A percentile compares a stretch with the other conserved stretches of the same genome.
phyloP scores from a whole-genome alignment of 2,113 vertebrate genomes.

The Tychaedon coryphoeus region DNA sequence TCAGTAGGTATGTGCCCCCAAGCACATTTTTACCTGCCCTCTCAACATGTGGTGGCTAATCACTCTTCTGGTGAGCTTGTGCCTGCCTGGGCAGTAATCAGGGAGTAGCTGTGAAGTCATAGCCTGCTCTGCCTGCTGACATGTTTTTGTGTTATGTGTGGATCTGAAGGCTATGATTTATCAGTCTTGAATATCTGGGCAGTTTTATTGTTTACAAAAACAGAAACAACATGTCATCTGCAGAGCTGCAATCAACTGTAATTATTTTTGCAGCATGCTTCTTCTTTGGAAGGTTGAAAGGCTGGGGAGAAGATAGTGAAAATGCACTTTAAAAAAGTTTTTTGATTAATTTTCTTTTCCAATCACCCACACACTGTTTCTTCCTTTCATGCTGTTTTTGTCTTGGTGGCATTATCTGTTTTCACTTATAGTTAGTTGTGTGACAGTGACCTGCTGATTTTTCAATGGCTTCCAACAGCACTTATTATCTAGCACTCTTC shows the following conservation, averaged over 20 bases:
- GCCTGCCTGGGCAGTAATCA: background rate
- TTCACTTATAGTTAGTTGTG: background rate
- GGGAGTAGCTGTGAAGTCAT: background rate
- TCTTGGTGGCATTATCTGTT: background rate
- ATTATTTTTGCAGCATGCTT: background rate
- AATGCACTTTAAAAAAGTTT: background rate
- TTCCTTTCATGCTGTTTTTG: background rate
- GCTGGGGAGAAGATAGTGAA: background rate
- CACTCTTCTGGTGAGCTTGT: background rate
- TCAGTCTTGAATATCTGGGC: background rate
- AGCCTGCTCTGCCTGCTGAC: background rate
- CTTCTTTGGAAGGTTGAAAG: background rate
- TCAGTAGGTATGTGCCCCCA: background rate
- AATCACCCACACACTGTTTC: background rate
- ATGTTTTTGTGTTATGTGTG: background rate
- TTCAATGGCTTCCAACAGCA: constrained; percentile 24
- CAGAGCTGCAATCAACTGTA: background rate
- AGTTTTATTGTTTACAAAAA: background rate
- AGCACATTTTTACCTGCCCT: background rate
- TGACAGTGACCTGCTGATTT: constrained; percentile 19
- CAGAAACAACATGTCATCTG: background rate
- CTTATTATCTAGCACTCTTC: constrained; percentile 20
- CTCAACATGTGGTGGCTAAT: background rate
- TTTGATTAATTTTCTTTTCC: background rate
- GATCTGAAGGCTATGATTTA: background rate